These are phyloP conservation scores for Carabus problematicus DNA, from an alignment of 2,888 invertebrate genomes.

Conservation along the genomic window DNA sequence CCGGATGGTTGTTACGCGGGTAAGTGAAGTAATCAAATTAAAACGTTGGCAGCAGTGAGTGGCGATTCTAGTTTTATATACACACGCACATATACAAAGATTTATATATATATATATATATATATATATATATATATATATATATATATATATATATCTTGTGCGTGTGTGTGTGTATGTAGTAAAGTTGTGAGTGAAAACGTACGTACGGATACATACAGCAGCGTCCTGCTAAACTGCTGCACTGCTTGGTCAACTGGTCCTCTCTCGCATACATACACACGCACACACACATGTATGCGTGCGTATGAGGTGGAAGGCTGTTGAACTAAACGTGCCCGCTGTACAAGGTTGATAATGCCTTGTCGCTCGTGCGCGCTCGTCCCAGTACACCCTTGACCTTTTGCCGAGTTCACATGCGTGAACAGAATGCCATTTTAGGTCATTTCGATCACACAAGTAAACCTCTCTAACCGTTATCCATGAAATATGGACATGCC, in stretches of 20 bases:
- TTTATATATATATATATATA: too few relatives aligned
- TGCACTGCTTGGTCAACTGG: background rate
- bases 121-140: too few relatives aligned
- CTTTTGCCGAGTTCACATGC: slow-evolving; percentile 30
- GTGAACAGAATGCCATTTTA: slow-evolving; percentile 25
- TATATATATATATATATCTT: too few relatives aligned
- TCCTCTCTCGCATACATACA: background rate
- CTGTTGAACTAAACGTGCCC: too few relatives aligned
- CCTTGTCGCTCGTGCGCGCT: slow-evolving; percentile 4
- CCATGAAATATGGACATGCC: too few relatives aligned
- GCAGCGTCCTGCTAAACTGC: too few relatives aligned
- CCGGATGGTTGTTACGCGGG: background rate
- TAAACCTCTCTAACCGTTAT: too few relatives aligned
- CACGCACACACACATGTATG: background rate
- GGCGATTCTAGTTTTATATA: slow-evolving; percentile 2
- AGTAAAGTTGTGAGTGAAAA: too few relatives aligned
- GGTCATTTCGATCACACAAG: slow-evolving; percentile 18
- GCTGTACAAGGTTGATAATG: too few relatives aligned
- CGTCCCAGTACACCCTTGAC: slow-evolving; percentile 26
- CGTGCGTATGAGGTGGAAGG: background rate
- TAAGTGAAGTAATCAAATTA: slow-evolving; percentile 11
- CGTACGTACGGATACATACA: too few relatives aligned
- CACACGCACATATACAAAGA: too few relatives aligned
- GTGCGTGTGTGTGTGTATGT: too few relatives aligned
- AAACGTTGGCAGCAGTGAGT: background rate